Percentiles rank a stretch among this genome's conserved stretches.
Conservation (phyloP, 1,140 invertebrate genomes). For the Aphelinus certus region DNA sequence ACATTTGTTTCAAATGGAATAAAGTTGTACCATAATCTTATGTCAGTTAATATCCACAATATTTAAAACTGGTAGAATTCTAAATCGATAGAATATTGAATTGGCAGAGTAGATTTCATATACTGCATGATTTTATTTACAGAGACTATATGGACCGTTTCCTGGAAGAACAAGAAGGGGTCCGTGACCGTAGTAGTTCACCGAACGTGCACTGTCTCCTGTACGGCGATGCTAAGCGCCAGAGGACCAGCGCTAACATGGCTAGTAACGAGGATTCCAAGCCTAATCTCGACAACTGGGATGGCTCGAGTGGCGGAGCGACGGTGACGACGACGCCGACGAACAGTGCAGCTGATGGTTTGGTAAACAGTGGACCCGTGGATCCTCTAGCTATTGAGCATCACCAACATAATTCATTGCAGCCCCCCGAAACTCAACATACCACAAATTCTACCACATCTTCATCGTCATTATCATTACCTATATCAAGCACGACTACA, state of each 20-base stretch:
- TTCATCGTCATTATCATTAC: conserved; percentile 7
- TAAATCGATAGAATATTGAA: too few species aligned
- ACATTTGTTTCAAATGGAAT: too few species aligned
- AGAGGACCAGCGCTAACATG: conserved; percentile 53
- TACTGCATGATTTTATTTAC: conserved; percentile 1
- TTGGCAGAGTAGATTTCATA: too few species aligned
- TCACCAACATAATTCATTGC: conserved; percentile 18
- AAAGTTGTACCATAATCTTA: too few species aligned
- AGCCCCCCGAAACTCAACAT: background rate
- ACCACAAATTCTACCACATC: conserved; percentile 23
- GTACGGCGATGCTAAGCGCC: conserved; percentile 72
- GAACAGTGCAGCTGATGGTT: background rate
- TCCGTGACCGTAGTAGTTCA: conserved; percentile 65
- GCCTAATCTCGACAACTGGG: background rate
- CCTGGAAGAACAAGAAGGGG: conserved; percentile 75
- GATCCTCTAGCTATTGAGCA: conserved; percentile 28
- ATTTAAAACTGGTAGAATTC: too few species aligned
- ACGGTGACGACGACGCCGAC: conserved; percentile 5
- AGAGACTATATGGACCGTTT: conserved; percentile 82
- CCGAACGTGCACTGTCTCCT: conserved; percentile 73
- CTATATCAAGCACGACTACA: too few species aligned
- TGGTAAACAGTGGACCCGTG: conserved; percentile 32
- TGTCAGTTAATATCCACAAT: too few species aligned
- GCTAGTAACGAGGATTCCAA: conserved; percentile 25
- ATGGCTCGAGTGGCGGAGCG: background rate